Conservation (phyloP, 2,888 invertebrate genomes). For the Flabesymbios commensalis region DNA sequence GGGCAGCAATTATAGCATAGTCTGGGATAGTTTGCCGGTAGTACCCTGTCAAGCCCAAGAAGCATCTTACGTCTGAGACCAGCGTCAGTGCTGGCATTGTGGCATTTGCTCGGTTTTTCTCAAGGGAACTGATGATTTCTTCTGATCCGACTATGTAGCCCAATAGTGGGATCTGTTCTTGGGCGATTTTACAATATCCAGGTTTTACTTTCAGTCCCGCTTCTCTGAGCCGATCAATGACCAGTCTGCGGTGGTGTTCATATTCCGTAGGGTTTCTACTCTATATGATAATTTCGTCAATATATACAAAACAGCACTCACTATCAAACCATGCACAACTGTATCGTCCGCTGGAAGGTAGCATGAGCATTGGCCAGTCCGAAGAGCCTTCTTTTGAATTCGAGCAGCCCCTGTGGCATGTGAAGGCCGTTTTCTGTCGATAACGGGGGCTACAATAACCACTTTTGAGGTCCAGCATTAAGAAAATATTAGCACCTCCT, state of each 20-base stretch:
- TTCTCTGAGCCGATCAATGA: background rate
- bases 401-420: slow-evolving; percentile 18
- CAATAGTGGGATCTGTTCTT: slow-evolving; percentile 13
- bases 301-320: background rate
- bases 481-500: slow-evolving; percentile 13
- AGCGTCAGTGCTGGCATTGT: background rate
- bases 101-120: slow-evolving; percentile 15
- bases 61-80: slow-evolving; percentile 12
- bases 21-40: slow-evolving; percentile 14
- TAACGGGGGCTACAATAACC: too few relatives aligned
- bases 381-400: slow-evolving; percentile 26
- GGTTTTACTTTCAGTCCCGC: background rate
- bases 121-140: slow-evolving; percentile 22
- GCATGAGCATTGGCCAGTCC: slow-evolving; percentile 24
- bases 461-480: slow-evolving; percentile 20
- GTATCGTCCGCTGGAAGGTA: slow-evolving; percentile 22
- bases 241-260: background rate
- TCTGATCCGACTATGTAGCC: slow-evolving; percentile 26
- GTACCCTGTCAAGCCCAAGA: slow-evolving; percentile 20
- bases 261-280: background rate
- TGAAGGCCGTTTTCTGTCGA: too few relatives aligned
- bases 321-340: background rate
- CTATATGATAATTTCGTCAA: background rate
- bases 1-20: slow-evolving; percentile 14
- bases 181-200: background rate